Base-by-base conservation (phyloP, 30 jellyfish, hydroid and myxozoan genomes). In the Nemopilema nomurai region DNA sequence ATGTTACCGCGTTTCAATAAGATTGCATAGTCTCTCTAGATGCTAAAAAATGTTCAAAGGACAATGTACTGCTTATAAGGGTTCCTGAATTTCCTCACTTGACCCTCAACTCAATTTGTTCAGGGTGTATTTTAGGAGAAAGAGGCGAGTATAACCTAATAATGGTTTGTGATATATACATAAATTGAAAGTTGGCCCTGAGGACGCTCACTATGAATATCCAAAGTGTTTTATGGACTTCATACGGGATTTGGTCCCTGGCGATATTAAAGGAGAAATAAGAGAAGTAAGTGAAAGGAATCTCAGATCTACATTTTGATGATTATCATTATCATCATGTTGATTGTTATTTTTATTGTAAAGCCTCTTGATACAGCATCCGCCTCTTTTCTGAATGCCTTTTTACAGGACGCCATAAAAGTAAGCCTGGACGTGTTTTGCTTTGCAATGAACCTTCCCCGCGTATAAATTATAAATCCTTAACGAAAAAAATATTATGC, bases 211-310 rank as follows among this genome's bases (percentile, higher is more conserved):
- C 6, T 41, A 13, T 62, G 53, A 72, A n/a, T 51, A 50, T 29
- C 57, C 57, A n/a, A 33, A 51, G 13, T 25, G 52, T 50, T 7
- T 76, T 31, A n/a, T 76, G 81, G 22, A 30, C 20, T 76, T 23
- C 51, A 30, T 76, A 22, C 17, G 86, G 51, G 32, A 17, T 17
- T 28, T 76, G 51, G 86, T 31, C 32, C 86, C 86, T 33, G 86
- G 86, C 17, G 81, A 76, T 76, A 50, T 33, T 17, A 23, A 18
- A 9, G 86, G 86, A 76, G 86, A 76, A 28, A 31, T 76, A 17
- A 23, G 86, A 31, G 41, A 76, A 20, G 86, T 21, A 51, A 51
- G 67, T 51, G n/a, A n/a, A n/a, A n/a, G n/a, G 16, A 51, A 51
- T 51, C 20, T 9, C 67, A 51, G 20, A 51, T 51, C 16, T 51